phyloP scores from a whole-genome alignment of 2,888 invertebrate genomes.

The Pteria penguin region DNA sequence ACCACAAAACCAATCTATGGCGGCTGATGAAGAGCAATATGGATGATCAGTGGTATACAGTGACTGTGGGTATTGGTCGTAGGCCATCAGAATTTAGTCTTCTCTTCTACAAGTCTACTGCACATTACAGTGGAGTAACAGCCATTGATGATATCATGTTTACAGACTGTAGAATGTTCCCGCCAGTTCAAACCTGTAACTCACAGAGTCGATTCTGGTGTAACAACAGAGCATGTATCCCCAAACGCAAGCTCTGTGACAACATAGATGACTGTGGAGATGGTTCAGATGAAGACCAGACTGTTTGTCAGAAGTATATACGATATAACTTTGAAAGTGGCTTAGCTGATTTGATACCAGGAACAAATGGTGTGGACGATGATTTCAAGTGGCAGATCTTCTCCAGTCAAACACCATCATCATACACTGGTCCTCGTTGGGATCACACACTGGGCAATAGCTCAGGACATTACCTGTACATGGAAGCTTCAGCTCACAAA shows the following conservation, averaged over 20 bases:
- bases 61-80: constrained; percentile 69
- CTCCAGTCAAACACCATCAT: constrained; percentile 42
- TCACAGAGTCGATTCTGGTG: constrained; percentile 60
- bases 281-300: constrained; percentile 62
- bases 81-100: constrained; percentile 60
- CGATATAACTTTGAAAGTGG: constrained; percentile 67
- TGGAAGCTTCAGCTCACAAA: constrained; percentile 62
- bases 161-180: constrained; percentile 57
- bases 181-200: constrained; percentile 52
- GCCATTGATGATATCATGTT: constrained; percentile 75
- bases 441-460: constrained; percentile 69
- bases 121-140: constrained; percentile 66
- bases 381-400: constrained; percentile 70
- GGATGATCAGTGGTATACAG: constrained; percentile 58
- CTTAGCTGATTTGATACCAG: constrained; percentile 61
- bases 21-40: constrained; percentile 21
- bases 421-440: constrained; percentile 64
- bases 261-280: constrained; percentile 73
- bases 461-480: constrained; percentile 68
- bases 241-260: constrained; percentile 60
- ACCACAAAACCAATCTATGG: constrained; percentile 48
- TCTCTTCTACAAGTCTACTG: constrained; percentile 52
- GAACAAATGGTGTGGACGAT: constrained; percentile 59
- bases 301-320: constrained; percentile 57
- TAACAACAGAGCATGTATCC: constrained; percentile 69